These are phyloP conservation scores for Synodontis membranacea DNA, from an alignment of 2,113 vertebrate species.

Conservation along the genomic window DNA sequence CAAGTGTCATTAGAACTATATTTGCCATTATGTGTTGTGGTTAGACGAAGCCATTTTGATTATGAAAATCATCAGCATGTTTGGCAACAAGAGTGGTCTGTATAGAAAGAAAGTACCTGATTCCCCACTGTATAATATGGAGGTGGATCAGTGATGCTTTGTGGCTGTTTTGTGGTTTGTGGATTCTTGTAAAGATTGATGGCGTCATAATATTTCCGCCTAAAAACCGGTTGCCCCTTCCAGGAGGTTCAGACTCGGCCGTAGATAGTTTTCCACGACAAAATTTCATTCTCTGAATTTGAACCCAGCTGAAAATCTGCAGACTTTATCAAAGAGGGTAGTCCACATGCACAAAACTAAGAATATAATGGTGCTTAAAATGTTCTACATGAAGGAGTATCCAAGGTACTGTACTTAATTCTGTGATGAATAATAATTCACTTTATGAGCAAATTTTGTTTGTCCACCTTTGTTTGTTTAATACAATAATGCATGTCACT, in stretches of 20 bases:
- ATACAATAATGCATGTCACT: neutral
- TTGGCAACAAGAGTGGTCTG: neutral
- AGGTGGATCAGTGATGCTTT: neutral
- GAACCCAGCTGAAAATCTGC: neutral
- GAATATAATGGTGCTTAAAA: neutral
- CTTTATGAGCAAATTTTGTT: neutral
- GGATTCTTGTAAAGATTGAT: neutral
- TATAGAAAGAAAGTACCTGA: neutral
- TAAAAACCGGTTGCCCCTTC: neutral
- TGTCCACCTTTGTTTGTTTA: neutral
- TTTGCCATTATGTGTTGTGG: neutral
- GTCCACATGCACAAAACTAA: neutral
- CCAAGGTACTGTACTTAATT: neutral
- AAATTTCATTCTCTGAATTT: neutral
- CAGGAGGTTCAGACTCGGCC: neutral
- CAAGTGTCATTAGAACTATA: neutral
- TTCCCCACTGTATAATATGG: neutral
- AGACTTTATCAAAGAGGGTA: neutral
- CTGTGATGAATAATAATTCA: neutral
- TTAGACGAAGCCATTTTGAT: neutral
- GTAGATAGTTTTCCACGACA: neutral
- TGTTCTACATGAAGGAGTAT: neutral
- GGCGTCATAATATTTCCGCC: neutral
- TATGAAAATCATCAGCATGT: neutral
- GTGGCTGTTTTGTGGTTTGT: neutral